phyloP scores from a whole-genome alignment of 2,797 vertebrate genomes.

The Schizopygopsis malacanthus region DNA sequence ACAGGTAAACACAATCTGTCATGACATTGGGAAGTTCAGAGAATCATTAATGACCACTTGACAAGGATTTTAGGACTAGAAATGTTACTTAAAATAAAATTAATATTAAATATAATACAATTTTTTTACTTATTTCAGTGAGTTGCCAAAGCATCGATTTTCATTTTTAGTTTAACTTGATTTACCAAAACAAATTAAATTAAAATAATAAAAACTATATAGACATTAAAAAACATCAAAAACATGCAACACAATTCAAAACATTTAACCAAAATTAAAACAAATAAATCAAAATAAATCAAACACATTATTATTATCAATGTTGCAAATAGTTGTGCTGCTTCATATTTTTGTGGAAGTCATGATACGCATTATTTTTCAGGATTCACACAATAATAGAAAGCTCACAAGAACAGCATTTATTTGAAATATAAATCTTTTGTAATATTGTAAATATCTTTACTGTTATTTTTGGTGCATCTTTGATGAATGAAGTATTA shows the following conservation, averaged over 20 bases:
- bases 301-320: not conserved
- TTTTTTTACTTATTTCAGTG: too few species aligned
- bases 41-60: not conserved
- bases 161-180: not conserved
- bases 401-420: too few species aligned
- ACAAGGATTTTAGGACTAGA: not conserved
- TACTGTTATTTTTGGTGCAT: not conserved
- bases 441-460: not conserved
- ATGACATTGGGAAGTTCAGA: not conserved
- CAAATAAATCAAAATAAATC: not conserved
- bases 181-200: not conserved
- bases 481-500: not conserved
- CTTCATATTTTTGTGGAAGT: too few species aligned
- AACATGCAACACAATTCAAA: not conserved
- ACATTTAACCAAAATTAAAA: not conserved
- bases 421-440: not conserved
- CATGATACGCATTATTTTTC: not conserved
- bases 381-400: not conserved
- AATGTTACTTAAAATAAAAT: not conserved
- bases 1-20: slow-evolving; percentile 80
- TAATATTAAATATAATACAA: not conserved
- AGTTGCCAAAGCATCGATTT: too few species aligned
- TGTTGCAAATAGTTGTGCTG: not conserved
- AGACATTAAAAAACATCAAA: not conserved
- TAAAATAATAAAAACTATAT: not conserved